These are phyloP conservation scores for Corvus moneduloides DNA, from an alignment of 2,113 vertebrate genomes.

Conservation along the genomic window DNA sequence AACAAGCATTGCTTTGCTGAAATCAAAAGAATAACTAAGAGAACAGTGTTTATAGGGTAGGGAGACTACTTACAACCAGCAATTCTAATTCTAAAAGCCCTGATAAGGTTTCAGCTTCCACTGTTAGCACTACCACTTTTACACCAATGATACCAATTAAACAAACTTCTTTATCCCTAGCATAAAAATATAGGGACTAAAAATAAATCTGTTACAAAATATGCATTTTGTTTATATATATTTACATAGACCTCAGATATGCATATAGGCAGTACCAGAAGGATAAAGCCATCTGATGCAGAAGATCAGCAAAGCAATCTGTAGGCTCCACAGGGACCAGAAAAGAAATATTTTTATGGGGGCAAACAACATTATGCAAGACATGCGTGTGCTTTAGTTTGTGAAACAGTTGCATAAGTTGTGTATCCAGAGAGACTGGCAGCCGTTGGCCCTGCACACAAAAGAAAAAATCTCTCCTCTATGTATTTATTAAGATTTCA, in stretches of 20 bases:
- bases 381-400: not conserved
- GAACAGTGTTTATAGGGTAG: not conserved
- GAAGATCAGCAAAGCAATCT: constrained; percentile 49
- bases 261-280: constrained; percentile 37
- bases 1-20: not conserved
- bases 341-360: not conserved
- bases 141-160: not conserved
- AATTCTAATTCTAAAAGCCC: not conserved
- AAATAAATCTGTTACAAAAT: constrained; percentile 51
- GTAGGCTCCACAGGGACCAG: constrained; percentile 6
- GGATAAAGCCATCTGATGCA: constrained; percentile 48
- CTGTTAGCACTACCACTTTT: not conserved
- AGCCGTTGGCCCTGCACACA: not conserved
- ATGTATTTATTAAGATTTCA: not conserved
- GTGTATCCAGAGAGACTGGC: not conserved
- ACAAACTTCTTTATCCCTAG: not conserved
- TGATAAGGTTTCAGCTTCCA: not conserved
- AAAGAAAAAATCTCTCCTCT: not conserved
- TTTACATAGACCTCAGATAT: constrained; percentile 34
- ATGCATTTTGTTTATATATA: constrained; percentile 41
- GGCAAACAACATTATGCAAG: constrained; percentile 26
- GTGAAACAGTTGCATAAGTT: not conserved
- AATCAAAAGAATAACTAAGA: not conserved
- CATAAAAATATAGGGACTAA: not conserved
- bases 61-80: not conserved